Conservation (phyloP, 2,888 invertebrate genomes). For the Philereme transversata region DNA sequence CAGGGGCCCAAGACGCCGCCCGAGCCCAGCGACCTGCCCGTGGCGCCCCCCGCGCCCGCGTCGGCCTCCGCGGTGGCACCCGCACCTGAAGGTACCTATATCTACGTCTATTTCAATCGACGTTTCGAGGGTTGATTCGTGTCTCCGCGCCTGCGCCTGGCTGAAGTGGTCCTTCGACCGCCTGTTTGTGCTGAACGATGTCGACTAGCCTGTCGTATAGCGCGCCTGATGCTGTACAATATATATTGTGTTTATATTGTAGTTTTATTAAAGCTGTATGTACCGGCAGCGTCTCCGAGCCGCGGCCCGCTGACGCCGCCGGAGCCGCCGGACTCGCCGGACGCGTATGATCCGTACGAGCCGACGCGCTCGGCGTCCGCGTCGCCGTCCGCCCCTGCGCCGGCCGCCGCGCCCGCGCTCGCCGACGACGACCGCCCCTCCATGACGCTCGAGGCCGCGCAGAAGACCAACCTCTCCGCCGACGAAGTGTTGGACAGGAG, state of each 20-base stretch:
- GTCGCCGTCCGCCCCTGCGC: constrained; percentile 68
- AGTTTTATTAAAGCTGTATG: too few species aligned
- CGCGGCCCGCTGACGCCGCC: constrained; percentile 88
- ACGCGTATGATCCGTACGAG: constrained; percentile 96
- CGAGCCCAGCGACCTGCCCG: constrained; percentile 86
- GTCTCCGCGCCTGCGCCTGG: too few species aligned
- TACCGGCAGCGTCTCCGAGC: constrained; percentile 63
- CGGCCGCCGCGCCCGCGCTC: constrained; percentile 80
- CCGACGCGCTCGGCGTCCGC: constrained; percentile 92
- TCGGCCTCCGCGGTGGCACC: constrained; percentile 85
- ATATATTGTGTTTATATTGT: too few species aligned
- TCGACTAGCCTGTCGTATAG: too few species aligned
- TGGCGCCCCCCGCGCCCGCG: constrained; percentile 83
- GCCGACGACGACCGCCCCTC: constrained; percentile 44
- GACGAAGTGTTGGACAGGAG: constrained; percentile 76
- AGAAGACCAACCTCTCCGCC: constrained; percentile 76
- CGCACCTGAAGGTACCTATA: constrained; percentile 59
- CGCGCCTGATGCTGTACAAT: too few species aligned
- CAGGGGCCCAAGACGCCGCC: constrained; percentile 84
- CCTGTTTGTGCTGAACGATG: too few species aligned
- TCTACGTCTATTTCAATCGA: not conserved
- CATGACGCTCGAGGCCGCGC: constrained; percentile 76
- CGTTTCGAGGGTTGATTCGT: too few species aligned
- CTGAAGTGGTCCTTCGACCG: too few species aligned
- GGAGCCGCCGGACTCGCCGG: constrained; percentile 85